Percentiles rank a stretch among this genome's conserved stretches.
Evolutionary conservation across 2,113 vertebrate species (phyloP).

Genomic region (Actinemys pallida): DNA sequence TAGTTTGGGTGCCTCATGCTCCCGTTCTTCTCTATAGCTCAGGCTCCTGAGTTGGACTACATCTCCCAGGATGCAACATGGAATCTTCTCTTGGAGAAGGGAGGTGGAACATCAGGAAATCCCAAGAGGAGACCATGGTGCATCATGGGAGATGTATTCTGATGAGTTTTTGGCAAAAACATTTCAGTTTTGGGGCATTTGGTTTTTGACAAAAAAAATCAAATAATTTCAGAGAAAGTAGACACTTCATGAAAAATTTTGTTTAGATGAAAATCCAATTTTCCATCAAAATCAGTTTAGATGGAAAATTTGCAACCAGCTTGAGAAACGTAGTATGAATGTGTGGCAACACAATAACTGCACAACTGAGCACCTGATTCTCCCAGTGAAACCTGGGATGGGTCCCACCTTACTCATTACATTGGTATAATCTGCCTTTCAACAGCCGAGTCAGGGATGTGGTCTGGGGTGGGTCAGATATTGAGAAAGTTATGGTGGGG

Average conservation of each 20-base stretch:
- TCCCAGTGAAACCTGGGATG: neutral
- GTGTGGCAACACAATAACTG: neutral
- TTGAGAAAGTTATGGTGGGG: accelerated
- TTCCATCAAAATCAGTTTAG: neutral
- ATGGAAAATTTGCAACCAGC: neutral
- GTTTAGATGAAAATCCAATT: neutral
- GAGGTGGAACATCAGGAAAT: neutral
- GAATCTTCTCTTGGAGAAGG: neutral
- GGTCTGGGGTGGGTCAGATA: accelerated
- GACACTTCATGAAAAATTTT: neutral
- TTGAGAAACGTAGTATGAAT: neutral
- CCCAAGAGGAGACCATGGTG: neutral
- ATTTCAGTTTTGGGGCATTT: neutral
- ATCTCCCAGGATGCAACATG: neutral
- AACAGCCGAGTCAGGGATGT: neutral
- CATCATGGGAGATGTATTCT: neutral
- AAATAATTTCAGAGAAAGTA: neutral
- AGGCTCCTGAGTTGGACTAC: neutral
- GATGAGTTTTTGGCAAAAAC: neutral
- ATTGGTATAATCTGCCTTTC: neutral
- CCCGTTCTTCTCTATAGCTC: neutral
- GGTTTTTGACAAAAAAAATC: neutral
- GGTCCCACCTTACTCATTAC: neutral
- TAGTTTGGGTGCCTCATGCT: neutral
- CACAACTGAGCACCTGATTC: neutral